Conservation (phyloP, 2,113 vertebrate genomes). For the Coptodon rendalli region DNA sequence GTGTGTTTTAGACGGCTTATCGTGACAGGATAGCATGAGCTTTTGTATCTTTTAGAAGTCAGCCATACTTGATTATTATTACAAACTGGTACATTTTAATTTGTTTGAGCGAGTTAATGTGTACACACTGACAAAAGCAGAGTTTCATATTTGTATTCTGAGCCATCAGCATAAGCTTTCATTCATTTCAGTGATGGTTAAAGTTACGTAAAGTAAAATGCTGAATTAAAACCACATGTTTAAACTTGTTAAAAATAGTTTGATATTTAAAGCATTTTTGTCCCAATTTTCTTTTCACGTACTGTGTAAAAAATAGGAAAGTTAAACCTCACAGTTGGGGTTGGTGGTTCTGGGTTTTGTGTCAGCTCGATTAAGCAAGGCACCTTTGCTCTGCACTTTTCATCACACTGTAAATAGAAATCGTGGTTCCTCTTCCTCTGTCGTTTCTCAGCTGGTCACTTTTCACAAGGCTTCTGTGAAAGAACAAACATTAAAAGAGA, state of each 20-base stretch:
- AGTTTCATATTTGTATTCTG: neutral
- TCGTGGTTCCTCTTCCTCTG: slow-evolving; percentile 50
- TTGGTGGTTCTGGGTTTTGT: neutral
- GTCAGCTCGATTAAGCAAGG: slow-evolving; percentile 28
- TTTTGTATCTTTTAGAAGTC: neutral
- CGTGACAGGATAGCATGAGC: neutral
- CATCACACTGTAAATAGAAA: slow-evolving; percentile 38
- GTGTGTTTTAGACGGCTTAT: neutral
- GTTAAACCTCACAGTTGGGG: neutral
- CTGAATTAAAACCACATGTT: neutral
- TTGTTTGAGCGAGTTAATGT: neutral
- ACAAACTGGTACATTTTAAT: neutral
- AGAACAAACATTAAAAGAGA: neutral
- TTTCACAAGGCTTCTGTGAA: neutral
- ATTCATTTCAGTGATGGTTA: neutral
- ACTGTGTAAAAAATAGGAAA: neutral
- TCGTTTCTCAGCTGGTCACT: neutral
- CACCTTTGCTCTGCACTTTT: neutral
- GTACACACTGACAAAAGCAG: neutral
- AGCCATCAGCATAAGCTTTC: neutral
- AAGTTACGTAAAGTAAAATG: neutral
- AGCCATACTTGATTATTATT: neutral
- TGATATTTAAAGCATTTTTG: neutral
- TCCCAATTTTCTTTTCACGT: neutral
- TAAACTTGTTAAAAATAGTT: neutral